Base-by-base conservation (phyloP, 2,888 invertebrate species). In the Lycocerus yunnanus region DNA sequence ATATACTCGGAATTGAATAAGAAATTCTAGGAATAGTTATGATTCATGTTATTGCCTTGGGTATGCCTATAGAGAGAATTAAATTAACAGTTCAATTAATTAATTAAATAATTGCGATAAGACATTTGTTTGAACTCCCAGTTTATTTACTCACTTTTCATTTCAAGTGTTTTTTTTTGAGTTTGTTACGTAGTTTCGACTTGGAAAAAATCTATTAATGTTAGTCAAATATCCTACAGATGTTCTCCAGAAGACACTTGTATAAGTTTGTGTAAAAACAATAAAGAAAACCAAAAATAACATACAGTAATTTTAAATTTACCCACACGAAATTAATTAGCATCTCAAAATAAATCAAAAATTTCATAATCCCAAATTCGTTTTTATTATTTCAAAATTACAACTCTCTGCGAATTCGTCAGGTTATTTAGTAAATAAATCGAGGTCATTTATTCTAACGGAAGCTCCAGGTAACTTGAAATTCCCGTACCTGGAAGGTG, bases 281-380 rank as follows among this genome's bases (percentile, higher is more conserved):
- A 63, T 20, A 63, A 63, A 63, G 61, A 63, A 63, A 63, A 20
- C 61, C 61, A 63, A 63, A 63, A 63, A 63, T 63, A 63, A 63
- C 61, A 63, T 63, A 9, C 43, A 43, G n/a, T n/a, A 43, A 43
- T 43, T n/a, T 43, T 43, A 43, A 43, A n/a, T 43, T 43, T 43
- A 43, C 43, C n/a, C 43, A 43, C 43, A 43, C 43, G 6, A 43
- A 43, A 43, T 43, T 43, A 43, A 43, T 43, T 43, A n/a, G n/a
- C 8, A 43, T 43, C 43, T 43, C 43, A 43, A 43, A 43, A 43
- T 43, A 43, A 43, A 8, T 6, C n/a, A 43, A 43, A n/a, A 43
- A 43, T 43, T 43, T 43, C 43, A n/a, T n/a, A 43, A 43, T n/a
- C 6, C 8, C 43, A 1, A 3, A 4, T 43, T n/a, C n/a, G 13